Percentiles rank a stretch among this genome's conserved stretches.
Evolutionary conservation across 1,140 invertebrate genomes (phyloP).

Genomic region (Sipha flava): DNA sequence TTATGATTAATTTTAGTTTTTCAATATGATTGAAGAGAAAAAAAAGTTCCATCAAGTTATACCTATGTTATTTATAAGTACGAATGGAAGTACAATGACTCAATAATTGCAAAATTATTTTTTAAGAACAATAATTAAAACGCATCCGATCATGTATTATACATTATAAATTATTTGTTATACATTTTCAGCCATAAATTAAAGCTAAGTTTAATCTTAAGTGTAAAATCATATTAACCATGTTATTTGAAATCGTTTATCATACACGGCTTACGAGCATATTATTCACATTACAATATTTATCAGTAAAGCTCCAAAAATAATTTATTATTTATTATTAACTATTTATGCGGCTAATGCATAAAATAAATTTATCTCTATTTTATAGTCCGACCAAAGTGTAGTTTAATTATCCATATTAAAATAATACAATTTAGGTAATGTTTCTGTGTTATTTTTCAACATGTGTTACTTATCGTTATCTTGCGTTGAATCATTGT

Average conservation of each 20-base stretch:
- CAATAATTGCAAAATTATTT: no score
- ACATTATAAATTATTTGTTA: no score
- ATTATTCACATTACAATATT: no score
- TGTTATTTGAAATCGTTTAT: background rate
- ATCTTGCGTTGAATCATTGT: background rate
- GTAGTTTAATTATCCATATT: constrained; percentile 6
- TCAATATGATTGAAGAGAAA: no score
- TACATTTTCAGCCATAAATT: no score
- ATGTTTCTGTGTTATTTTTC: background rate
- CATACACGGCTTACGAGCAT: background rate
- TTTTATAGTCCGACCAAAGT: background rate
- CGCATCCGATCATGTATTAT: no score
- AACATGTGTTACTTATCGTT: background rate
- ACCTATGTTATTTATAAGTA: no score
- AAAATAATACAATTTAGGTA: background rate
- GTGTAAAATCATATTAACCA: background rate
- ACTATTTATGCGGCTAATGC: background rate
- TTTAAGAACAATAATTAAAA: no score
- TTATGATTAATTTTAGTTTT: no score
- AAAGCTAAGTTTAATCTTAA: no score
- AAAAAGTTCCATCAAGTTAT: no score
- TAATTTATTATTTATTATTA: background rate
- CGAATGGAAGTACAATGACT: no score
- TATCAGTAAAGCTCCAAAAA: background rate
- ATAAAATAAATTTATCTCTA: background rate